phyloP scores from a whole-genome alignment of 1,140 invertebrate species.

The Caerostris darwini region DNA sequence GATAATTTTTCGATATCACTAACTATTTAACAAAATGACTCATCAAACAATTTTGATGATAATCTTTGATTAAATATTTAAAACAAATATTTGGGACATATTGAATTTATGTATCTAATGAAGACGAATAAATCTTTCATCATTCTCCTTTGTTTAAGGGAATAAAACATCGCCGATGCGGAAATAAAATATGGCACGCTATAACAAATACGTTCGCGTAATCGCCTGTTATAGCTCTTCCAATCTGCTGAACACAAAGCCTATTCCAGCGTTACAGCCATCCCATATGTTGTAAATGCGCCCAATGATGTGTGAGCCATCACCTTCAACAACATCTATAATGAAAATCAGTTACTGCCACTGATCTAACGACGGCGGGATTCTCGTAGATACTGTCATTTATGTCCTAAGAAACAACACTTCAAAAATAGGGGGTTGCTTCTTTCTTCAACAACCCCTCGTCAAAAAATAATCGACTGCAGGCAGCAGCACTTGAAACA shows the following conservation, averaged over 20 bases:
- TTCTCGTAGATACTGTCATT: conserved; percentile 20
- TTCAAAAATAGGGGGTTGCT: neutral
- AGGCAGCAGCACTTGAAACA: neutral
- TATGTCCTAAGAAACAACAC: conserved; percentile 7
- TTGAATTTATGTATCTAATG: too few species aligned
- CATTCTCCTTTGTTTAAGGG: neutral
- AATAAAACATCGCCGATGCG: neutral
- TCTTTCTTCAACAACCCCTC: neutral
- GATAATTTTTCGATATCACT: too few species aligned
- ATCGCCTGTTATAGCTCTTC: neutral
- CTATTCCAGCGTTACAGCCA: neutral
- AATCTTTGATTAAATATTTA: too few species aligned
- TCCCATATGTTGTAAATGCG: neutral
- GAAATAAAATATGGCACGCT: neutral
- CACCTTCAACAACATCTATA: conserved; percentile 1
- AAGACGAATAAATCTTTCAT: neutral
- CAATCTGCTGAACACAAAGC: neutral
- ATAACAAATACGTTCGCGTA: neutral
- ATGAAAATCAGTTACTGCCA: conserved; percentile 39
- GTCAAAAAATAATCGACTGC: conserved; percentile 11
- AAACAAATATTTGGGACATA: too few species aligned
- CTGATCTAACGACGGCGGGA: neutral
- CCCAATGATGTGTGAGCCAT: neutral
- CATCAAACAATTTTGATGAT: too few species aligned
- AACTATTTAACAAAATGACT: too few species aligned